These are phyloP conservation scores for Panulirus ornatus DNA, from an alignment of 1,140 invertebrate genomes.

Conservation along the genomic window DNA sequence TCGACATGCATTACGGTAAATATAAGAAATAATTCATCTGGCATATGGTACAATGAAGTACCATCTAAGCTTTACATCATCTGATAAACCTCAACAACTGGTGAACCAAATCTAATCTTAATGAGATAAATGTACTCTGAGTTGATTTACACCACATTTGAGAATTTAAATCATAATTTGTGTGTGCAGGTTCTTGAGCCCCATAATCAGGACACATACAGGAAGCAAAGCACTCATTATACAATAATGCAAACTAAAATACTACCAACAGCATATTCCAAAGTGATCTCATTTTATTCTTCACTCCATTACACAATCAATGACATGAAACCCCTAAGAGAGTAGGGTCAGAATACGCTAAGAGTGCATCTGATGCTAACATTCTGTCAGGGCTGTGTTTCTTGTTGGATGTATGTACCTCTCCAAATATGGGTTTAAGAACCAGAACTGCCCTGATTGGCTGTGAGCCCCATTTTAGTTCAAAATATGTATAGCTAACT, in stretches of 20 bases:
- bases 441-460: background rate
- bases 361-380: background rate
- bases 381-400: background rate
- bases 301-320: background rate
- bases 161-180: too few species aligned
- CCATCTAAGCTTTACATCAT: too few species aligned
- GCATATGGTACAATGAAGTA: too few species aligned
- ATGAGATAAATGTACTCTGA: too few species aligned
- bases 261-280: background rate
- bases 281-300: background rate
- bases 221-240: background rate
- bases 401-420: background rate
- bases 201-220: background rate
- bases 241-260: slow-evolving; percentile 4
- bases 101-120: too few species aligned
- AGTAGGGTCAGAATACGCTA: background rate
- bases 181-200: too few species aligned
- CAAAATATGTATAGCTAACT: background rate
- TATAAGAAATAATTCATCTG: too few species aligned
- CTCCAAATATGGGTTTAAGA: slow-evolving; percentile 17
- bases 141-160: too few species aligned
- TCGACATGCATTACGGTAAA: too few species aligned
- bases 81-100: too few species aligned
- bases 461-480: background rate
- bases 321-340: too few species aligned